Base-by-base conservation (phyloP, 1,140 invertebrate species). In the Bathynomus jamesi region DNA sequence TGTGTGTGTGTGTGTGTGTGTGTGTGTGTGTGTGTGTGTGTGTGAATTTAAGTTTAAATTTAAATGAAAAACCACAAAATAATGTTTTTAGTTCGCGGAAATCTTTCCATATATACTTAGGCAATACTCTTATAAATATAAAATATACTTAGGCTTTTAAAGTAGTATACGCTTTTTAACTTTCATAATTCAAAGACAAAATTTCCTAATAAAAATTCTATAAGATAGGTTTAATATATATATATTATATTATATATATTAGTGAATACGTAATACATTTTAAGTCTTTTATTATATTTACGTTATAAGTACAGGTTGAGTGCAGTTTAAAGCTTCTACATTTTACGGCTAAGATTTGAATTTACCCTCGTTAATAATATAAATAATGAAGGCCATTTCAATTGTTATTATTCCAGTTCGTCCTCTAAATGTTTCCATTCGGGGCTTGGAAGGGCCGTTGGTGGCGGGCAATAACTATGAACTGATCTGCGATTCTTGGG, bases 401-500 rank as follows among this genome's bases (percentile, higher is more conserved):
- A 40, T 40, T 40, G 17, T 40, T 40, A 40, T 40, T 40, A 40
- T 40, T 40, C 17, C 53, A 69, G 67, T 69, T 61, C 67, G 46
- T 10, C 67, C 67, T 5, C 29, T 61, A 28, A 27, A 3, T 3
- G 67, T 69, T n/a, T n/a, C 53, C n/a, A 4, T 69, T 28, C 28
- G 46, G 5, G 46, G 67, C 3, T 53, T 69, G 31, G 67, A 69
- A 1, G 46, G 61, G 21, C 67, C 67, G 3, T 53, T 69, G 7
- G 24, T 69, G 0, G 91, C 91, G 1, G 90, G 90, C 69, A 84
- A 89, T 67, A 85, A 86, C 74, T 89, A 91, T 79, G 89, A 93
- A 72, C 87, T 95, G 29, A 90, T 91, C 79, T 95, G 92, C 79
- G 87, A 89, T 76, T 89, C 91, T 27, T 87, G 87, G 0, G 92